Conservation (phyloP, 2,888 invertebrate genomes). For the Harmothoe impar region DNA sequence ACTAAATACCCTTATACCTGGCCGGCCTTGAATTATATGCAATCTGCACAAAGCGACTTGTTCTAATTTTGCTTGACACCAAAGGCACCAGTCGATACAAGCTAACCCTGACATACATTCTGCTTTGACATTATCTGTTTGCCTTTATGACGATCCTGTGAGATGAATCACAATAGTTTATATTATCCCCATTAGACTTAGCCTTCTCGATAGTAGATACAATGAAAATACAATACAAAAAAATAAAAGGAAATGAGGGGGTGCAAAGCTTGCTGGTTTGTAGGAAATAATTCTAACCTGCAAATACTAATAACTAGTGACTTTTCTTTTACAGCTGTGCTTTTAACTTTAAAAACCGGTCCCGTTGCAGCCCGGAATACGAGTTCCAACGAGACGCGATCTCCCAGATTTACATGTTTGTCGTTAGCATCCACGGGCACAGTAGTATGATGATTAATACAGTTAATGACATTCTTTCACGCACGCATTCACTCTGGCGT, state of each 20-base stretch:
- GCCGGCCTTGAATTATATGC: background rate
- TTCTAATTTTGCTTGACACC: constrained; percentile 13
- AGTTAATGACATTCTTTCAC: constrained; percentile 40
- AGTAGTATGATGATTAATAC: constrained; percentile 19
- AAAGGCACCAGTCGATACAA: constrained; percentile 30
- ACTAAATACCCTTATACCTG: no score
- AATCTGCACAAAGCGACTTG: background rate
- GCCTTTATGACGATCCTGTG: background rate
- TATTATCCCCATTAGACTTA: constrained; percentile 12
- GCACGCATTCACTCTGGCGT: constrained; percentile 4
- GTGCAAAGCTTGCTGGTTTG: constrained; percentile 14
- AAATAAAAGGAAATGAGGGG: background rate
- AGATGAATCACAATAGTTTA: constrained; percentile 11
- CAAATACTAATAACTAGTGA: constrained; percentile 30
- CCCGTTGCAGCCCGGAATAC: background rate
- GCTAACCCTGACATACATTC: background rate
- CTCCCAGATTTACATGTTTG: constrained; percentile 38
- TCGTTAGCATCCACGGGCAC: constrained; percentile 26
- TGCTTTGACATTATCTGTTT: background rate
- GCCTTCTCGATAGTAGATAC: background rate
- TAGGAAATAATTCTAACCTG: background rate
- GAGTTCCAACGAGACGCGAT: background rate
- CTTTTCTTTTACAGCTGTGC: background rate
- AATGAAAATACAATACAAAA: constrained; percentile 35
- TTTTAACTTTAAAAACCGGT: background rate